phyloP scores from a whole-genome alignment of 2,888 invertebrate species.

The Conops quadrifasciatus region DNA sequence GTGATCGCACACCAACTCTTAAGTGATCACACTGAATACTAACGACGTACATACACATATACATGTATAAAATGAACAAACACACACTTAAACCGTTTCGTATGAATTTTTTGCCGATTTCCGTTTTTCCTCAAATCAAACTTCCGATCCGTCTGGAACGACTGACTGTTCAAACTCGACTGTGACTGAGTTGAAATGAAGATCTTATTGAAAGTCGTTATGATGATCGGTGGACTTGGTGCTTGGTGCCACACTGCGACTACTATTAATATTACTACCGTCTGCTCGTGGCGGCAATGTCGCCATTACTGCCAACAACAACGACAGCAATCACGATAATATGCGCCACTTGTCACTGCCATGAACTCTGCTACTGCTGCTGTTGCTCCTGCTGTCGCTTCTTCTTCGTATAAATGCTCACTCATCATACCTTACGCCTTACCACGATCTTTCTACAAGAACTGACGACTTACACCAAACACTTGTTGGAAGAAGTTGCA shows the following conservation, averaged over 20 bases:
- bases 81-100: no score
- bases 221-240: constrained; percentile 14
- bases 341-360: constrained; percentile 41
- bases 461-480: neutral
- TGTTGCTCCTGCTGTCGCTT: no score
- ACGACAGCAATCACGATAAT: constrained; percentile 31
- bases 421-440: neutral
- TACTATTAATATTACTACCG: no score
- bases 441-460: constrained; percentile 29
- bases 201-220: constrained; percentile 29
- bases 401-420: no score
- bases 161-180: constrained; percentile 35
- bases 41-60: no score
- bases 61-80: no score
- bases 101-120: constrained; percentile 6
- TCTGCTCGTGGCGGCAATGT: neutral
- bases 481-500: constrained; percentile 5
- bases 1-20: no score
- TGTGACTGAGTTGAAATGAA: constrained; percentile 17
- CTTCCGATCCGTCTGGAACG: constrained; percentile 34
- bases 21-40: no score
- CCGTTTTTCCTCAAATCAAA: constrained; percentile 28
- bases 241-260: neutral
- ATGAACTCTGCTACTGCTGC: constrained; percentile 21
- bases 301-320: constrained; percentile 19